Base-by-base conservation (phyloP, 2,113 vertebrate species). In the Callocephalon fimbriatum region DNA sequence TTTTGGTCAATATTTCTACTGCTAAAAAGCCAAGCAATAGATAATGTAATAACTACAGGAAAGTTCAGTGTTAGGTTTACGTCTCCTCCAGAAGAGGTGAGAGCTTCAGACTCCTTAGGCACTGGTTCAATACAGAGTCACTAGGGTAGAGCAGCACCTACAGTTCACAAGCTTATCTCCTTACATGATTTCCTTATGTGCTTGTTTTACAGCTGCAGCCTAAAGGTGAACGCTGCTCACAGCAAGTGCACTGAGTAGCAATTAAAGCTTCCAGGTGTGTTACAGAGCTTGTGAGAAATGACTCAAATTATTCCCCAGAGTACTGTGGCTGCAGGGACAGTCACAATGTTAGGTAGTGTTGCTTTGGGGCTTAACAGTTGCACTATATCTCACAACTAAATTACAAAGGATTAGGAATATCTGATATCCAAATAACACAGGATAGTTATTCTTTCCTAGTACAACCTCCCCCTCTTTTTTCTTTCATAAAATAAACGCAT, bases 281-380 rank as follows among this genome's bases (percentile, higher is more conserved):
- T 14, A 45, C 0, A 32, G 10, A 79, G 15, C 45, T 59, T 62
- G 13, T 29, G 35, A 75, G 42, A 90, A 45, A 85, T 27, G 3
- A 51, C 31, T 71, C 32, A 14, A 19, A 42, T 31, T 50, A 66
- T 7, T 62, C 19, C 26, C 58, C 25, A 44, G 65, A 83, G 20
- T 13, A 19, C 19, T 32, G 59, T 4, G 3, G 10, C 44, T 84
- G 27, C 40, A 35, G 17, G n/a, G 62, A 53, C 25, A 29, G 68
- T 19, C 12, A 42, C 0, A 0, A 18, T 12, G 25, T 62, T 35
- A 44, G 19, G 40, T 20, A 23, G 9, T 21, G 19, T 2, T 48
- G 58, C 40, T 45, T 42, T 48, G 50, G 25, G 21, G 9, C 53
- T 63, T 54, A 78, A 59, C 7, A 27, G 5, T n/a, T 70, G 10